phyloP scores from a whole-genome alignment of 2,888 invertebrate genomes.

The Tortrix viridana region DNA sequence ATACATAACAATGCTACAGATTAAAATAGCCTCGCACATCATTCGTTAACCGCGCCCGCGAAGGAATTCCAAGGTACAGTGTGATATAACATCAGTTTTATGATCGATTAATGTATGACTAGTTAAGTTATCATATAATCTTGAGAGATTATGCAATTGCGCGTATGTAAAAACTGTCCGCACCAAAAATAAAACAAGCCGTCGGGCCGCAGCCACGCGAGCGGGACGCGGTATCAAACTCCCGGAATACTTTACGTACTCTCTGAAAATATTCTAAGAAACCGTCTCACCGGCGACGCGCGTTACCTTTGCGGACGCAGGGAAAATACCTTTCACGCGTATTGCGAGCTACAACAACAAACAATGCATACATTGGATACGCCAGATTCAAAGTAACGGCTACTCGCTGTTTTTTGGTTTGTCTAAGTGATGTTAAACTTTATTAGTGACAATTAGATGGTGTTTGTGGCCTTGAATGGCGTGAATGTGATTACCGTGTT shows the following conservation, averaged over 20 bases:
- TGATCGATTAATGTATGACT: conserved; percentile 25
- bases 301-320: conserved; percentile 35
- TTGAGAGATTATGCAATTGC: conserved; percentile 53
- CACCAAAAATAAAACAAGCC: conserved; percentile 62
- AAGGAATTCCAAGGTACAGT: no score
- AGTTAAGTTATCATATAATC: conserved; percentile 52
- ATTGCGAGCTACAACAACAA: conserved; percentile 49
- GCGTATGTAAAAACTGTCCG: conserved; percentile 56
- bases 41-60: no score
- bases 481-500: conserved; percentile 38
- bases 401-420: neutral
- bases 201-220: conserved; percentile 52
- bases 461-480: conserved; percentile 34
- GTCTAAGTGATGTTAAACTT: conserved; percentile 23
- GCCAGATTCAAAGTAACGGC: conserved; percentile 25
- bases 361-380: conserved; percentile 25
- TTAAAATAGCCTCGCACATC: conserved; percentile 6
- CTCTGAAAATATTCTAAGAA: conserved; percentile 54
- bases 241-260: conserved; percentile 54
- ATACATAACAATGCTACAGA: conserved; percentile 6
- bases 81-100: neutral
- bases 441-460: conserved; percentile 18
- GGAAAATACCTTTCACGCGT: conserved; percentile 36
- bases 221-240: conserved; percentile 46
- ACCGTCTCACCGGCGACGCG: conserved; percentile 44